phyloP scores from a whole-genome alignment of 2,797 vertebrate genomes.

The Limnodromus scolopaceus region DNA sequence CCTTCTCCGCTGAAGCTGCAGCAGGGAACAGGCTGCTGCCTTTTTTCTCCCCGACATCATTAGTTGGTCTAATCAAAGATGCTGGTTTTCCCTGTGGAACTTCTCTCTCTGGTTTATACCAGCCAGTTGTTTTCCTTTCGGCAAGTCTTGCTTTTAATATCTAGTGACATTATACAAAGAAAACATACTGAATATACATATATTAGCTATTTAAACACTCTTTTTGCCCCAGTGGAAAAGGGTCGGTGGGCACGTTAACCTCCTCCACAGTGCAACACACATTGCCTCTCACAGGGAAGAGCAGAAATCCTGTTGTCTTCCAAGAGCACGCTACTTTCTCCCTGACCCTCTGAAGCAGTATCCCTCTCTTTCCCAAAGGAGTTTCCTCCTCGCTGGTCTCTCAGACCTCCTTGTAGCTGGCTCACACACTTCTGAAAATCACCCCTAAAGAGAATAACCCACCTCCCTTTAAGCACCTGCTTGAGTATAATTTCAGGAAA shows the following conservation, averaged over 20 bases:
- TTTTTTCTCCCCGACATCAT: not conserved
- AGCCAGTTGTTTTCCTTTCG: not conserved
- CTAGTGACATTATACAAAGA: not conserved
- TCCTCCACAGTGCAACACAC: not conserved
- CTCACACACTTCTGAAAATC: not conserved
- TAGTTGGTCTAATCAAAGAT: not conserved
- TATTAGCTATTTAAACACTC: not conserved
- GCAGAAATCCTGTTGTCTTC: not conserved
- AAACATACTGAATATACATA: not conserved
- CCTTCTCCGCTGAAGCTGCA: not conserved
- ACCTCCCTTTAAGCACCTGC: constrained; percentile 31
- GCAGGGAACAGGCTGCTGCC: not conserved
- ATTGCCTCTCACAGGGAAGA: not conserved
- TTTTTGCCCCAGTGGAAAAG: not conserved
- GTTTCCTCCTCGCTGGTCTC: not conserved
- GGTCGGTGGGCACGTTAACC: not conserved
- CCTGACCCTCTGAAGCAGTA: not conserved
- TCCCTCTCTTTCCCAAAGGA: not conserved
- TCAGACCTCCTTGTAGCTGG: not conserved
- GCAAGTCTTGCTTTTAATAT: not conserved
- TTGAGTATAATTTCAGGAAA: constrained; percentile 53
- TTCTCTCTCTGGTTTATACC: not conserved
- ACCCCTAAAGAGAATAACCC: not conserved
- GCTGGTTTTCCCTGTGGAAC: not conserved
- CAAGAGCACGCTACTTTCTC: not conserved